Evolutionary conservation across 2,113 vertebrate genomes (phyloP), one percentile per base, ranked within the genome.

Genomic region (Rhinolophus ferrumequinum): DNA sequence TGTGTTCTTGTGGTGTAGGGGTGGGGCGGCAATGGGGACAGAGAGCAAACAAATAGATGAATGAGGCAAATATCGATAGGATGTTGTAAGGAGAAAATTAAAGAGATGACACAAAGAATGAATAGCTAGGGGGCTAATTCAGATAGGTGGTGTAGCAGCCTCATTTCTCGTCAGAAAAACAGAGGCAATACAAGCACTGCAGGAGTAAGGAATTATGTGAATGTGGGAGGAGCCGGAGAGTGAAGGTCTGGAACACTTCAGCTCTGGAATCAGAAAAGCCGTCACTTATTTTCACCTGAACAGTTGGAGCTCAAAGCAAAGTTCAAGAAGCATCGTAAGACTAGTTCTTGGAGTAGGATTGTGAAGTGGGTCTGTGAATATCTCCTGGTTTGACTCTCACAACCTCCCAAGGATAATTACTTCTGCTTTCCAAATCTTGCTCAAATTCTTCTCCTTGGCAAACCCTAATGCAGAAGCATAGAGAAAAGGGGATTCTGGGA

Each of bases 401-500:
- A 64, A 19, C 22, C 22, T 79, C 30, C 15, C 12, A n/a, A 28
- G 47, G 72, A 80, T 47, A 52, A 70, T 8, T 44, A 62, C 9
- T 41, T 93, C 21, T 75, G 33, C 66, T 18, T 96, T 88, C 47
- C 28, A 90, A n/a, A 21, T 91, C 64, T 93, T 73, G 24, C 79
- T 88, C 24, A 54, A 12, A 76, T 67, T 81, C 18, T 15, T 72
- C 13, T 85, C 9, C 33, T 47, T n/a, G 54, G 76, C 4, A 91
- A 79, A 84, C 4, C 14, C 14, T 73, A 47, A 54, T 12, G 24
- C 38, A 28, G 76, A 83, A 50, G 5, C 24, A 44, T 8, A 79
- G 16, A 73, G 24, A 60, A 73, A 79, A 87, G 15, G 0, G 12
- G 21, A 56, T 60, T 77, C 24, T 24, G 28, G 79, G 44, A 73